These are phyloP conservation scores for Acrobasis repandana DNA, from an alignment of 2,888 invertebrate species.

Conservation along the genomic window DNA sequence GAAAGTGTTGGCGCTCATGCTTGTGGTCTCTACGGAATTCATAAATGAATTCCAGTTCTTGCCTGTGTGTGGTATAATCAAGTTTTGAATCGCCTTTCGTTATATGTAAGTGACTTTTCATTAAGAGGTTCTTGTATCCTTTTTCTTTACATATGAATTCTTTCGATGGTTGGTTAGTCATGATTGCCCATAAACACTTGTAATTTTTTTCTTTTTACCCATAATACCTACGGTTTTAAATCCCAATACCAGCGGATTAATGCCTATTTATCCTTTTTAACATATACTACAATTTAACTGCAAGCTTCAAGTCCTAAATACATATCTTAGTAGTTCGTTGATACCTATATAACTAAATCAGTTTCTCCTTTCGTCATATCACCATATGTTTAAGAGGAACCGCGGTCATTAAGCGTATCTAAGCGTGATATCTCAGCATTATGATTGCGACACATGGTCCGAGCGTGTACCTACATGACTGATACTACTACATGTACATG, in stretches of 20 bases:
- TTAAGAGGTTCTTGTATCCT: too few relatives aligned
- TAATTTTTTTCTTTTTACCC: too few relatives aligned
- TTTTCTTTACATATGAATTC: too few relatives aligned
- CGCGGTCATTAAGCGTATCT: constrained; percentile 5
- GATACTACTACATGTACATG: not conserved
- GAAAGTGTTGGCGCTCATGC: not conserved
- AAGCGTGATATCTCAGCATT: not conserved
- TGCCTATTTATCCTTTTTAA: too few relatives aligned
- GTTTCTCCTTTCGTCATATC: not conserved
- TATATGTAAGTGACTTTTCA: not conserved
- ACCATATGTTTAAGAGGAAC: not conserved
- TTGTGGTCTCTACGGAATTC: not conserved
- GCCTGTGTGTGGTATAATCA: not conserved
- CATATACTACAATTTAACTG: too few relatives aligned
- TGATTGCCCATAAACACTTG: too few relatives aligned
- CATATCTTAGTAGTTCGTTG: not conserved
- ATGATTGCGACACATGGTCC: constrained; percentile 8
- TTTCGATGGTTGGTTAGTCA: too few relatives aligned
- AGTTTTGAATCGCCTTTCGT: not conserved
- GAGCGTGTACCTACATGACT: not conserved
- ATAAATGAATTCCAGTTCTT: constrained; percentile 5
- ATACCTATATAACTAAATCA: not conserved
- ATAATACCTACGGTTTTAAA: too few relatives aligned
- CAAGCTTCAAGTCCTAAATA: not conserved
- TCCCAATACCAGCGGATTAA: too few relatives aligned